phyloP scores from a whole-genome alignment of 2,113 vertebrate genomes.

The Tragelaphus scriptus region DNA sequence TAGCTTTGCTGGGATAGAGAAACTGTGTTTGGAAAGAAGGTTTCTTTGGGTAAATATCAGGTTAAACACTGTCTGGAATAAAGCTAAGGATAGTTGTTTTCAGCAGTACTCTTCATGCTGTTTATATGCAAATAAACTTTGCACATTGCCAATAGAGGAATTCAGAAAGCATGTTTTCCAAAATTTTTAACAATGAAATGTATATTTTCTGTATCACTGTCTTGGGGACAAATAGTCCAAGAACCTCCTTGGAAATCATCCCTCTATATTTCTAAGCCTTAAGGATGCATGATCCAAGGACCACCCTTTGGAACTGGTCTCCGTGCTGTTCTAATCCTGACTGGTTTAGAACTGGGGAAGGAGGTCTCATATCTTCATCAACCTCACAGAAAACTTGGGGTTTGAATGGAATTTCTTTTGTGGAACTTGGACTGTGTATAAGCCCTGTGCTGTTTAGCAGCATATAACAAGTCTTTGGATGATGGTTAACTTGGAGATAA shows the following conservation, averaged over 20 bases:
- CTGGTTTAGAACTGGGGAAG: neutral
- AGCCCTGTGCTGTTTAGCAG: neutral
- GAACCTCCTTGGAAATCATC: neutral
- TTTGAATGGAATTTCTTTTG: neutral
- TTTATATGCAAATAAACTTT: neutral
- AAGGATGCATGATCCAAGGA: neutral
- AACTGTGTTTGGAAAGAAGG: neutral
- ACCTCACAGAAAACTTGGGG: neutral
- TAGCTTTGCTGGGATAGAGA: neutral
- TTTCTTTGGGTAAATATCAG: neutral
- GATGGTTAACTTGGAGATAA: neutral
- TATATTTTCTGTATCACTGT: neutral
- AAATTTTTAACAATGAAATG: neutral
- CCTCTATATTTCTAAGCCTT: neutral
- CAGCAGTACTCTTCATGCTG: neutral
- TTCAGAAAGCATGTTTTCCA: neutral
- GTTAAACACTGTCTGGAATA: neutral
- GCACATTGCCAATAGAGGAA: neutral
- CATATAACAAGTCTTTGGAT: neutral
- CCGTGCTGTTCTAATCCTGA: neutral
- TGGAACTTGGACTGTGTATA: neutral
- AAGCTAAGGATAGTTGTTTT: neutral
- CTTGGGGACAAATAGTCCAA: neutral
- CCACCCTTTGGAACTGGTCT: neutral
- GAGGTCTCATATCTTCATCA: neutral